A percentile compares a stretch with the other conserved stretches of the same genome.
Evolutionary conservation across 2,888 invertebrate genomes (phyloP).

Genomic region (Diarsia dahlii): DNA sequence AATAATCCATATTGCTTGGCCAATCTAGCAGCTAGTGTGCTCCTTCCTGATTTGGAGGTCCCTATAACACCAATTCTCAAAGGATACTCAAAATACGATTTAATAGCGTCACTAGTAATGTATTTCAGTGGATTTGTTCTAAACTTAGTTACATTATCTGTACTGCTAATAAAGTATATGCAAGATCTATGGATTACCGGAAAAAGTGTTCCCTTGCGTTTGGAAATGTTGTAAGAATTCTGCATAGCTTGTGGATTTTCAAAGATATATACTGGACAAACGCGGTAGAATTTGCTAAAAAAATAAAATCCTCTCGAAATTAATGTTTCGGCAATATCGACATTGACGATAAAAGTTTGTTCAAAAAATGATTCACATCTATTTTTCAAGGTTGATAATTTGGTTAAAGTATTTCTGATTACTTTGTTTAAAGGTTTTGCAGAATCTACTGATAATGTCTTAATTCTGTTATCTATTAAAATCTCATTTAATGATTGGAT

Average conservation of each 20-base stretch:
- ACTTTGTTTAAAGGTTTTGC: constrained; percentile 80
- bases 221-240: constrained; percentile 86
- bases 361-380: constrained; percentile 90
- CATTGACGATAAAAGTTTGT: constrained; percentile 88
- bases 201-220: constrained; percentile 83
- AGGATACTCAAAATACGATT: constrained; percentile 86
- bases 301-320: constrained; percentile 91
- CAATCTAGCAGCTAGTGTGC: constrained; percentile 89
- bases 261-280: constrained; percentile 92
- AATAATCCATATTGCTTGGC: constrained; percentile 89
- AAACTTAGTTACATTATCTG: constrained; percentile 87
- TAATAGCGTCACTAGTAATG: constrained; percentile 80
- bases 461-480: constrained; percentile 84
- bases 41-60: constrained; percentile 92
- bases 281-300: constrained; percentile 91
- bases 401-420: constrained; percentile 72
- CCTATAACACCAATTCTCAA: constrained; percentile 91
- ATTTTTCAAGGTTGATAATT: constrained; percentile 79
- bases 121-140: constrained; percentile 91
- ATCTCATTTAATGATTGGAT: constrained; percentile 81
- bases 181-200: constrained; percentile 91
- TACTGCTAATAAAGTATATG: constrained; percentile 91
- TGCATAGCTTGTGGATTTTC: constrained; percentile 86
- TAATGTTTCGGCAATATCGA: constrained; percentile 90
- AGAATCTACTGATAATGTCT: constrained; percentile 83